Evolutionary conservation across 2,113 vertebrate species (phyloP), one percentile per base, ranked within the genome.

Genomic region (Sorex araneus): DNA sequence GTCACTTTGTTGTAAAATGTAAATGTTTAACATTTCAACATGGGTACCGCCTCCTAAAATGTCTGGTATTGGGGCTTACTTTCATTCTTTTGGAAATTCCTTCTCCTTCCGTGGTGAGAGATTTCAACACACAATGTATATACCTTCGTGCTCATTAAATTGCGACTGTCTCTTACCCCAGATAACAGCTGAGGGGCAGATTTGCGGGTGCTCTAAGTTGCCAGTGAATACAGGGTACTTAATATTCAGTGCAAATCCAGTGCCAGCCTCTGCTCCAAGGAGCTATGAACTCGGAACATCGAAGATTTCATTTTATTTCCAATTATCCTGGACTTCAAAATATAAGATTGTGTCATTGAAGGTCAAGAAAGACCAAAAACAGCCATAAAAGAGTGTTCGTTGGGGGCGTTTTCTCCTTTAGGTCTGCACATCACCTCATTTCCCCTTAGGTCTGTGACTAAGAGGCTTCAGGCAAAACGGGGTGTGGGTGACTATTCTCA

Each of bases 11-110:
- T 87, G 91, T 90, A 94, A 90, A 95, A 89, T 84, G 76, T 91
- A 90, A 94, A 95, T 71, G 40, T 95, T 93, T 92, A 97, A 96
- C 89, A 73, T 92, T 97, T 54, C 84, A 89, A 86, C 54, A 89
- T 0, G 63, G 95, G 93, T 69, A 70, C 63, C 50, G 93, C 91
- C 80, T 85, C 40, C 91, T 67, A 79, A 91, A 96, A 95, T 90
- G 88, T 21, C 45, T 74, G 79, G 78, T 57, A 2, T 76, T 77
- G 1, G n/a, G 84, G 8, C 18, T 15, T 57, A 40, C 43, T 36
- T 70, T 71, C 70, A 93, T 96, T 92, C 93, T 87, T 91, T 92
- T 36, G 87, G 76, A 91, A 86, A 40, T 64, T 94, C 95, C 95
- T 90, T 93, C 74, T 94, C 36, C 66, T 96, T 87, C 86, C 76